These are phyloP conservation scores for Ceryle rudis DNA, from an alignment of 2,797 vertebrate species.

Conservation along the genomic window DNA sequence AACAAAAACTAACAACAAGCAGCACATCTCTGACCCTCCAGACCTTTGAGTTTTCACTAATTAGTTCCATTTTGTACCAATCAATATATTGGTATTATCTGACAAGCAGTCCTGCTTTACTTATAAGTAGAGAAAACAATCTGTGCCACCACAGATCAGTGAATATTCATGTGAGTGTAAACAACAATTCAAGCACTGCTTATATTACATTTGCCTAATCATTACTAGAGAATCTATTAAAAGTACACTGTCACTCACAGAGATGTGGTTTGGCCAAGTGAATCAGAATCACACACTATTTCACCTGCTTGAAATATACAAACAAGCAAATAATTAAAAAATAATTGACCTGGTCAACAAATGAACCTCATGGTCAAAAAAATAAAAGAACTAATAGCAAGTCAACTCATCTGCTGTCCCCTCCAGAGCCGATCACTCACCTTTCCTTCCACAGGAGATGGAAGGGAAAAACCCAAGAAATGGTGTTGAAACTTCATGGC, in stretches of 20 bases:
- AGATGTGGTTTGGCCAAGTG: no score
- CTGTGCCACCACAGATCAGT: constrained; percentile 30
- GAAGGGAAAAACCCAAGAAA: background rate
- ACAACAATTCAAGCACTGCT: constrained; percentile 67
- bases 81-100: constrained; percentile 46
- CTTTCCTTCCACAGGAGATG: background rate
- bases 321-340: background rate
- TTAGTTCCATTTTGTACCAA: constrained; percentile 51
- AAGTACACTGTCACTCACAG: background rate
- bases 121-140: constrained; percentile 59
- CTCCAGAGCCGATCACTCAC: background rate
- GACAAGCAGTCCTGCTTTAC: background rate
- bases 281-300: constrained; percentile 44
- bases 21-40: constrained; percentile 18
- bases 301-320: constrained; percentile 47
- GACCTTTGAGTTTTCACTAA: constrained; percentile 27
- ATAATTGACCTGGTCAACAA: background rate
- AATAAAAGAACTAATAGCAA: background rate
- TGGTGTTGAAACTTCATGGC: background rate
- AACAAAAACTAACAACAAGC: background rate
- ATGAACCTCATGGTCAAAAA: background rate
- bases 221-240: constrained; percentile 67
- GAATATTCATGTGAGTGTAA: constrained; percentile 72
- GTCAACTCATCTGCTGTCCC: background rate
- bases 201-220: constrained; percentile 60